These are phyloP conservation scores for Telmatherina bonti DNA, from an alignment of 2,797 vertebrate species.

Conservation along the genomic window DNA sequence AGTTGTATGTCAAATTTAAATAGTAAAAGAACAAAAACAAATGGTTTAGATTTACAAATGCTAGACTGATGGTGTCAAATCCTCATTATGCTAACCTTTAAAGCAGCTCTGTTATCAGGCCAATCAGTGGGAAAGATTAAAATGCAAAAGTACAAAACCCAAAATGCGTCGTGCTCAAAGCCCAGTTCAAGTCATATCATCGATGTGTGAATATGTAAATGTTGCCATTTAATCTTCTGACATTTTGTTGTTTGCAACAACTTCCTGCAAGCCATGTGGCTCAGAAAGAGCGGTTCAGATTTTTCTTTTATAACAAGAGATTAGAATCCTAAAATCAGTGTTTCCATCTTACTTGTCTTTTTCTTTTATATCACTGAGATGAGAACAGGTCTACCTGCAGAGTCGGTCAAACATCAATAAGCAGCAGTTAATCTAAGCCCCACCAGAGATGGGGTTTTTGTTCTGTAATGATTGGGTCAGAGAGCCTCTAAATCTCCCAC, in stretches of 20 bases:
- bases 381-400: neutral
- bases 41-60: slow-evolving; percentile 20
- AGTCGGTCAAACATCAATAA: slow-evolving; percentile 8
- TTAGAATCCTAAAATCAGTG: neutral
- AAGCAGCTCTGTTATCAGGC: slow-evolving; percentile 24
- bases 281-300: slow-evolving; percentile 8
- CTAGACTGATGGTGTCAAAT: slow-evolving; percentile 7
- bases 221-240: slow-evolving; percentile 40
- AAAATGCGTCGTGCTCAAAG: slow-evolving; percentile 17
- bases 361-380: neutral
- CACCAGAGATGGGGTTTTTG: neutral
- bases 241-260: slow-evolving; percentile 5
- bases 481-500: neutral
- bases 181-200: slow-evolving; percentile 21
- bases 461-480: slow-evolving; percentile 1
- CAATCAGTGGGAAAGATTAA: slow-evolving; percentile 42
- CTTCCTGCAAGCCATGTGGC: neutral
- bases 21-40: slow-evolving; percentile 12
- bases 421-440: neutral
- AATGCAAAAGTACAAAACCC: slow-evolving; percentile 50
- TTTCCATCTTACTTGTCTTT: neutral
- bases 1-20: slow-evolving; percentile 16
- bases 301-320: slow-evolving; percentile 6
- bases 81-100: slow-evolving; percentile 50
- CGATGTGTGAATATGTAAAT: slow-evolving; percentile 42